phyloP scores from a whole-genome alignment of 2,888 invertebrate species.

The Lordiphosa andalusiaca region DNA sequence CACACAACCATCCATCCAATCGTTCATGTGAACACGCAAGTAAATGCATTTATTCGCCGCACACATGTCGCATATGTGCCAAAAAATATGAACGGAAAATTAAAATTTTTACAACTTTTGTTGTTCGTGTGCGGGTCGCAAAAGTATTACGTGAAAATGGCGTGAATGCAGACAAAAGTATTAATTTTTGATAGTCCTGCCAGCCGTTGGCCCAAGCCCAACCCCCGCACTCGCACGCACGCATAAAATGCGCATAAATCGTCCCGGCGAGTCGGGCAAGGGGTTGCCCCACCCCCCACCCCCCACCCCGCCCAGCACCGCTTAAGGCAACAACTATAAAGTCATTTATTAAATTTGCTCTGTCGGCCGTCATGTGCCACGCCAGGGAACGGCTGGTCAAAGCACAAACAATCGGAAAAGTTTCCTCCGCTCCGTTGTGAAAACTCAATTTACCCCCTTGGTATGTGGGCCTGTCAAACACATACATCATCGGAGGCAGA shows the following conservation, averaged over 20 bases:
- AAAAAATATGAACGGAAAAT: conserved; percentile 69
- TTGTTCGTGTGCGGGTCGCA: conserved; percentile 49
- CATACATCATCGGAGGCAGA: conserved; percentile 57
- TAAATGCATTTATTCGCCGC: conserved; percentile 44
- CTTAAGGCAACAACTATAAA: conserved; percentile 62
- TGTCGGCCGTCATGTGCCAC: conserved; percentile 44
- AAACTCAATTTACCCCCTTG: conserved; percentile 72
- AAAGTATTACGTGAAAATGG: conserved; percentile 69
- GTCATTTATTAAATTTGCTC: conserved; percentile 73
- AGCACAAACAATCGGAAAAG: conserved; percentile 56
- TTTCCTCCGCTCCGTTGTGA: conserved; percentile 44
- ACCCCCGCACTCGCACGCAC: conserved; percentile 19
- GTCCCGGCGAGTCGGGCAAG: conserved; percentile 41
- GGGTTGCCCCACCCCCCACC: conserved; percentile 31
- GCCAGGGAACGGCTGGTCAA: conserved; percentile 34
- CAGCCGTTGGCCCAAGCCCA: conserved; percentile 49
- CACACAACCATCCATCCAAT: background rate
- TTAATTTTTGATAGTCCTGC: conserved; percentile 71
- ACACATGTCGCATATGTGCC: conserved; percentile 58
- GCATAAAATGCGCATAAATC: conserved; percentile 50
- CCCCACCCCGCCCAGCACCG: conserved; percentile 8
- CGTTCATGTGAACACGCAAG: background rate
- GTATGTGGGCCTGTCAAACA: conserved; percentile 67
- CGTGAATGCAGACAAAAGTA: conserved; percentile 66
- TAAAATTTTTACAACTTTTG: conserved; percentile 75